Percentiles rank a stretch among this genome's conserved stretches.
Conservation (phyloP, 2,797 vertebrate species). For the Halcyon badia region DNA sequence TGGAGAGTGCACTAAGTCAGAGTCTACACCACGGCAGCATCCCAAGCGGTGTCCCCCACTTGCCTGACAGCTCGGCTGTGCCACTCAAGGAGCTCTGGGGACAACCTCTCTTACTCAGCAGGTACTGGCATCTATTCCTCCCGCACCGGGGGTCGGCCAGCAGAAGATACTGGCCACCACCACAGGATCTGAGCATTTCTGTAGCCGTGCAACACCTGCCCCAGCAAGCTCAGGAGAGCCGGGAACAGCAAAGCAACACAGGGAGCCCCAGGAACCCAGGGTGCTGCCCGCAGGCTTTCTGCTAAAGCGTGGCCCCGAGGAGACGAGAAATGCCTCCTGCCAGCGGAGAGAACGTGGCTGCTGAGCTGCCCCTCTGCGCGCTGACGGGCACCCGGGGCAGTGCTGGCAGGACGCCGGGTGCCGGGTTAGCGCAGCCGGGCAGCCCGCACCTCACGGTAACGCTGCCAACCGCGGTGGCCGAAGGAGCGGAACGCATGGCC, state of each 20-base stretch:
- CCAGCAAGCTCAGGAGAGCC: background rate
- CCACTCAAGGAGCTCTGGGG: background rate
- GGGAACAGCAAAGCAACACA: background rate
- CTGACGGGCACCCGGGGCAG: background rate
- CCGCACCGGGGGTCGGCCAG: background rate
- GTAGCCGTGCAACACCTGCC: background rate
- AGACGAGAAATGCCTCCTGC: background rate
- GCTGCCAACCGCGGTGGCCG: background rate
- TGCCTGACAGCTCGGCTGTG: background rate
- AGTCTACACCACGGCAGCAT: background rate
- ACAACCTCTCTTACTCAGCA: background rate
- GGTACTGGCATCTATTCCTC: background rate
- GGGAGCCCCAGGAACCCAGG: background rate
- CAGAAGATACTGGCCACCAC: background rate
- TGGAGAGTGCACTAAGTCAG: background rate
- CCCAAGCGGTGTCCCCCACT: rapidly evolving
- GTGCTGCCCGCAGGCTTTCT: background rate
- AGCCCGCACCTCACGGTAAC: background rate
- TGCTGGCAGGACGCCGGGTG: rapidly evolving
- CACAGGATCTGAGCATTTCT: background rate
- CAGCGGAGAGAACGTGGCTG: rapidly evolving
- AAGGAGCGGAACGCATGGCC: background rate
- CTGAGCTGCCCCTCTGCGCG: background rate
- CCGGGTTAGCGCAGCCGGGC: no score
- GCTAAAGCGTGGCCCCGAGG: background rate